phyloP scores from a whole-genome alignment of 2,888 invertebrate genomes.

The Drosophila subsilvestris region DNA sequence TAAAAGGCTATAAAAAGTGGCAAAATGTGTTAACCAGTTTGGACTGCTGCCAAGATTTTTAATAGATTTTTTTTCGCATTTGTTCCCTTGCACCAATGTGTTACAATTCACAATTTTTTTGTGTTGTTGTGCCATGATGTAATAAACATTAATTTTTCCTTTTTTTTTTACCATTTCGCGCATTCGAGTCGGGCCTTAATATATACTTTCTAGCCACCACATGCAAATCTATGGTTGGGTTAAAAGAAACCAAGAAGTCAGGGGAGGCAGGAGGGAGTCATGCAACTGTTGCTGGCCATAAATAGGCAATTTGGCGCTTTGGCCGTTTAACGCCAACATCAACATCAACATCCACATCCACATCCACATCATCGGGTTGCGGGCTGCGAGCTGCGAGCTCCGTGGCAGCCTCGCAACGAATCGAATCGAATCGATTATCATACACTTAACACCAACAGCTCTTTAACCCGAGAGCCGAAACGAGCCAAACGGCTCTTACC shows the following conservation, averaged over 20 bases:
- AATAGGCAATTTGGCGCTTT: constrained; percentile 72
- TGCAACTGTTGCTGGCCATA: constrained; percentile 56
- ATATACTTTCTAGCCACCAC: constrained; percentile 50
- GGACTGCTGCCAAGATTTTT: constrained; percentile 10
- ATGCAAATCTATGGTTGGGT: constrained; percentile 73
- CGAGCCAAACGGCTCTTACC: constrained; percentile 52
- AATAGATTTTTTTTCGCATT: constrained; percentile 18
- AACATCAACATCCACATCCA: constrained; percentile 50
- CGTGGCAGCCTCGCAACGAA: constrained; percentile 46
- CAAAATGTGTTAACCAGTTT: constrained; percentile 58
- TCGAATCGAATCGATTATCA: constrained; percentile 80
- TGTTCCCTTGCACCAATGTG: constrained; percentile 18
- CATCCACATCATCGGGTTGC: constrained; percentile 9
- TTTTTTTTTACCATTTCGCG: constrained; percentile 17
- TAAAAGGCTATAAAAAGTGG: constrained; percentile 62
- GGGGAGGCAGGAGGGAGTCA: not conserved
- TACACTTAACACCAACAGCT: constrained; percentile 78
- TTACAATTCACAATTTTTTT: constrained; percentile 30
- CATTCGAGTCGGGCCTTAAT: constrained; percentile 43
- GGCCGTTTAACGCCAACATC: constrained; percentile 77
- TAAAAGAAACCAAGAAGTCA: constrained; percentile 28
- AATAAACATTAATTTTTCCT: constrained; percentile 54
- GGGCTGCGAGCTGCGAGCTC: constrained; percentile 14
- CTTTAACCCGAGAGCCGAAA: constrained; percentile 66
- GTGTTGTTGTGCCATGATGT: constrained; percentile 42